Evolutionary conservation across 2,113 vertebrate species (phyloP).

Genomic region (Chionomys nivalis): DNA sequence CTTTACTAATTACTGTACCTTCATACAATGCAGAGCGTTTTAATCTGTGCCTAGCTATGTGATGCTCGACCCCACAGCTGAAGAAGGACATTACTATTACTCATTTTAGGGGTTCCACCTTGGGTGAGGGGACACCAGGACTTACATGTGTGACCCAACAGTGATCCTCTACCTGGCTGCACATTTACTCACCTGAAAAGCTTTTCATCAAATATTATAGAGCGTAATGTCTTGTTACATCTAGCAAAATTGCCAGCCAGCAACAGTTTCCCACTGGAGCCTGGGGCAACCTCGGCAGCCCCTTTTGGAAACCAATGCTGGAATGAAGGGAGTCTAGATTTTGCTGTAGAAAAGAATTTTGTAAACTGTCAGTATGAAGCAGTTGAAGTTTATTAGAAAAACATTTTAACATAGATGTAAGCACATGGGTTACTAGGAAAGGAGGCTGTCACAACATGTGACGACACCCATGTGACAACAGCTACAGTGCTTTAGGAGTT

Average conservation of each 20-base stretch:
- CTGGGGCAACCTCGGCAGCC: not conserved
- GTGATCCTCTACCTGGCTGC: not conserved
- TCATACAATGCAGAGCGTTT: not conserved
- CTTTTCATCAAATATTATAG: not conserved
- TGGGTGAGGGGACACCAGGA: not conserved
- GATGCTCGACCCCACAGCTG: not conserved
- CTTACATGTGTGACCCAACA: not conserved
- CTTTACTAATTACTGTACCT: conserved; percentile 37
- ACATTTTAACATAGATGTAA: not conserved
- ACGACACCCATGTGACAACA: not conserved
- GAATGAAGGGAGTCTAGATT: not conserved
- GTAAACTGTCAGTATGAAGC: not conserved
- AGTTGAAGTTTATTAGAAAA: not conserved
- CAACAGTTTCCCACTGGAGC: not conserved
- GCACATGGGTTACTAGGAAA: not conserved
- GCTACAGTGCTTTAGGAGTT: not conserved
- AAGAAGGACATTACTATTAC: not conserved
- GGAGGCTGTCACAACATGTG: no score
- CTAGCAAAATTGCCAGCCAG: not conserved
- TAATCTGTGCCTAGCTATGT: not conserved
- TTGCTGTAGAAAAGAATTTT: not conserved
- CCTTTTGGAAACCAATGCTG: not conserved
- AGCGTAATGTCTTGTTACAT: not conserved
- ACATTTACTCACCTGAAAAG: not conserved
- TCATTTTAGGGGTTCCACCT: not conserved